A percentile compares a stretch with the other conserved stretches of the same genome.
These are phyloP conservation scores for Celastrina argiolus DNA, from an alignment of 2,888 invertebrate species.

Conservation along the genomic window DNA sequence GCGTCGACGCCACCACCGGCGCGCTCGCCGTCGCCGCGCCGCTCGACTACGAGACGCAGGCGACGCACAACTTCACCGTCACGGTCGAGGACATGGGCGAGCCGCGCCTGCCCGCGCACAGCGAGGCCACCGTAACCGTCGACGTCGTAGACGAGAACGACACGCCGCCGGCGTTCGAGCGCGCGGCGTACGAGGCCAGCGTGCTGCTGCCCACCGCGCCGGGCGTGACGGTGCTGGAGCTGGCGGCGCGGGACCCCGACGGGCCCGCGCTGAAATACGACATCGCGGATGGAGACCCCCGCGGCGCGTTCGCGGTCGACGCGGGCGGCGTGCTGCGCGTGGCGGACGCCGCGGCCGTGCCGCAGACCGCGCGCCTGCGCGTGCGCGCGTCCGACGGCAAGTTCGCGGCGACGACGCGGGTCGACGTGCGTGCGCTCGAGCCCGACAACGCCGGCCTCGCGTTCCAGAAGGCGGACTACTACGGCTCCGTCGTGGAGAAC, in stretches of 20 bases:
- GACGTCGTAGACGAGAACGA: conserved; percentile 91
- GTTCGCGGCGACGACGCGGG: conserved; percentile 82
- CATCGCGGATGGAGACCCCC: conserved; percentile 89
- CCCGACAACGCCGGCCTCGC: conserved; percentile 81
- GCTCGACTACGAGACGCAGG: conserved; percentile 87
- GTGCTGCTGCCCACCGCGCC: conserved; percentile 89
- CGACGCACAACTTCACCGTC: conserved; percentile 87
- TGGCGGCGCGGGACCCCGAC: conserved; percentile 88
- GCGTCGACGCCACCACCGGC: conserved; percentile 92
- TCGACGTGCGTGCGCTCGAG: conserved; percentile 49
- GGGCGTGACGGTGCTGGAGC: conserved; percentile 83
- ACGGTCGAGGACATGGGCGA: conserved; percentile 88
- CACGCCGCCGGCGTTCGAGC: conserved; percentile 89
- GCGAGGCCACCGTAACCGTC: conserved; percentile 87
- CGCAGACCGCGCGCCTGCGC: conserved; percentile 79
- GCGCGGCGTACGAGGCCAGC: conserved; percentile 84
- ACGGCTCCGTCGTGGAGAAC: conserved; percentile 90
- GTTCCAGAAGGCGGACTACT: conserved; percentile 89
- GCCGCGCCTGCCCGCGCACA: conserved; percentile 87
- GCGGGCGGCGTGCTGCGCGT: conserved; percentile 58
- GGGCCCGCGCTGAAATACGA: conserved; percentile 81
- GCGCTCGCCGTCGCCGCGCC: conserved; percentile 87
- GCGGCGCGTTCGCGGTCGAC: conserved; percentile 84
- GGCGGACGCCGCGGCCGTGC: conserved; percentile 45
- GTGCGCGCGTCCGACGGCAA: conserved; percentile 92